Base-by-base conservation (phyloP, 1,140 invertebrate species). In the Hermatobates lingyangjiaoensis region DNA sequence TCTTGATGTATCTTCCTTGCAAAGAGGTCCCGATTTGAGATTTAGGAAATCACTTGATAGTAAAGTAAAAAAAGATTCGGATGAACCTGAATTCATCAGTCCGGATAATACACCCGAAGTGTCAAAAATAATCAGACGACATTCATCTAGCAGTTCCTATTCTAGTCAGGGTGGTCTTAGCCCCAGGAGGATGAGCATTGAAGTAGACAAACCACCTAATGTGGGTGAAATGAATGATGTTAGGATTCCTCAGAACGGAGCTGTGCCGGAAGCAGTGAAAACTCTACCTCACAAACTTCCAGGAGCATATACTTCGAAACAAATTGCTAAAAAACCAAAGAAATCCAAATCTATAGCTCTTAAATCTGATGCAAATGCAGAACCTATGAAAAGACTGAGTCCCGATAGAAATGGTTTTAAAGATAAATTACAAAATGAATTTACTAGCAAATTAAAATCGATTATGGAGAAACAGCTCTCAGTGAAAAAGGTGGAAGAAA, bases 71-170 rank as follows among this genome's bases (percentile, higher is more conserved):
- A 42, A 42, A 42, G 39, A 42, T 18, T 10, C 30, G 7, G 30
- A 34, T n/a, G 30, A 34, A 10, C 39, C 39, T 7, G 72, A 47
- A 63, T 68, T 23, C 26, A 28, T 44, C 24, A 46, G 45, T 24
- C 45, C 45, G 14, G 69, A 69, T 61, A 70, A 66, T 47, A 65
- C 72, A 1, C 78, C 77, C 27, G 80, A 84, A 57, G 81, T 80
- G 39, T 85, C 83, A 0, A 74, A 83, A 57, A 85, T 87, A 27
- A 78, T 86, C 57, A 70, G 83, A 38, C 70, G 83, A 45, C 81
- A 85, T 60, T 86, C 63, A 0, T 64, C 83, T 0, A 84, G 81
- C 48, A 85, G 81, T 62, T 85, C 82, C 14, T 84, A 80, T 63
- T 86, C 83, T 0, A 84, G 82, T 62, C 74, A n/a, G n/a, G 39